Conservation (phyloP, 2,888 invertebrate genomes). For the Eupithecia subumbrata region DNA sequence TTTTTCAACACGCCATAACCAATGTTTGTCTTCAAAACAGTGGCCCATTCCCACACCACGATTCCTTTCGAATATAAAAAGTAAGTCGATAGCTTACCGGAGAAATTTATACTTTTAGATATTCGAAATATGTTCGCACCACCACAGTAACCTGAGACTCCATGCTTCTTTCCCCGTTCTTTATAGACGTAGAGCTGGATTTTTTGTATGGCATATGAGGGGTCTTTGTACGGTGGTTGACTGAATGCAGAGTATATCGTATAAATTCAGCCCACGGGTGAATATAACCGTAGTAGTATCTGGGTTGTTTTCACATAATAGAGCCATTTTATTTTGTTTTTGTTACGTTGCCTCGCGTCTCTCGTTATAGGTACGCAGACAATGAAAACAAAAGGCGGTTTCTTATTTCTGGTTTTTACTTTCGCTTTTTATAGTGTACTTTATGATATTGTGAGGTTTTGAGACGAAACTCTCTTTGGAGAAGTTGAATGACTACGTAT, state of each 20-base stretch:
- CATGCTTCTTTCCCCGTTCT: constrained; percentile 25
- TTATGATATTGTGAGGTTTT: constrained; percentile 55
- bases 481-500: constrained; percentile 22
- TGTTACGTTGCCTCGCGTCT: constrained; percentile 73
- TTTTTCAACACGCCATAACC: constrained; percentile 52
- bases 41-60: constrained; percentile 74
- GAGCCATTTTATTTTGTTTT: constrained; percentile 84
- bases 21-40: constrained; percentile 81
- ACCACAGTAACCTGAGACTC: constrained; percentile 57
- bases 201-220: constrained; percentile 47
- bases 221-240: constrained; percentile 60
- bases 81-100: constrained; percentile 83
- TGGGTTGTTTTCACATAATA: constrained; percentile 84
- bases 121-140: constrained; percentile 78
- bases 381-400: constrained; percentile 81
- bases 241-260: constrained; percentile 78
- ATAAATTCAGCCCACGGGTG: constrained; percentile 83
- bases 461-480: constrained; percentile 44
- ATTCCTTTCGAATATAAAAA: constrained; percentile 80
- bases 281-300: constrained; percentile 80
- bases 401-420: constrained; percentile 76
- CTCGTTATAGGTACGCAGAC: constrained; percentile 78
- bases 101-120: constrained; percentile 83
- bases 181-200: constrained; percentile 31
- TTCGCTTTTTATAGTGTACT: constrained; percentile 61